phyloP scores from a whole-genome alignment of 2,888 invertebrate species.

The Eilema caniola region DNA sequence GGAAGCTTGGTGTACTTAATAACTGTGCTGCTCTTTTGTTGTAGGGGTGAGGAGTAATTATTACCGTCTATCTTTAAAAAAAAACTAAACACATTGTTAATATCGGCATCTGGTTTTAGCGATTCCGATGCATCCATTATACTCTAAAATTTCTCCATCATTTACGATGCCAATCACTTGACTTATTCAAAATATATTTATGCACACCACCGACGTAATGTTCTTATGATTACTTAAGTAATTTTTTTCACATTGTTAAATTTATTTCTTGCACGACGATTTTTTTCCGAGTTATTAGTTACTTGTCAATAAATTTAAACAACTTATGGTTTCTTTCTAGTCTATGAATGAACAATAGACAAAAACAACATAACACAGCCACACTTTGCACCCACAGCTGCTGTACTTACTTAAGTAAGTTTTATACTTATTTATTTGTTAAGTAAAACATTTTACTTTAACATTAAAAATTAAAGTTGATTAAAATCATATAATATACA shows the following conservation, averaged over 20 bases:
- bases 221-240: constrained; percentile 37
- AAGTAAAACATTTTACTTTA: neutral
- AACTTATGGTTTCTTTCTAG: constrained; percentile 29
- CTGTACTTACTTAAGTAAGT: too few species aligned
- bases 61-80: constrained; percentile 64
- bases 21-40: constrained; percentile 67
- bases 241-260: constrained; percentile 57
- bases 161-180: constrained; percentile 35
- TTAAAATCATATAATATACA: too few species aligned
- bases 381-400: too few species aligned
- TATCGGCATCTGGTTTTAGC: constrained; percentile 62
- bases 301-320: constrained; percentile 47
- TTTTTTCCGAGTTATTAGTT: constrained; percentile 32
- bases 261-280: constrained; percentile 38
- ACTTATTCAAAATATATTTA: constrained; percentile 22
- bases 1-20: constrained; percentile 80
- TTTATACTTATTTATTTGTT: too few species aligned
- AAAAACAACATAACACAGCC: neutral
- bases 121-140: constrained; percentile 80
- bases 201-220: constrained; percentile 25
- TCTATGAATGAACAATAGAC: constrained; percentile 32
- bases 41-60: constrained; percentile 54
- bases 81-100: constrained; percentile 63
- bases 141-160: constrained; percentile 48
- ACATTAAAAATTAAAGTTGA: too few species aligned